Evolutionary conservation across 2,888 invertebrate species (phyloP), one percentile per base, ranked within the genome.

Genomic region (Drosophila mimetica): DNA sequence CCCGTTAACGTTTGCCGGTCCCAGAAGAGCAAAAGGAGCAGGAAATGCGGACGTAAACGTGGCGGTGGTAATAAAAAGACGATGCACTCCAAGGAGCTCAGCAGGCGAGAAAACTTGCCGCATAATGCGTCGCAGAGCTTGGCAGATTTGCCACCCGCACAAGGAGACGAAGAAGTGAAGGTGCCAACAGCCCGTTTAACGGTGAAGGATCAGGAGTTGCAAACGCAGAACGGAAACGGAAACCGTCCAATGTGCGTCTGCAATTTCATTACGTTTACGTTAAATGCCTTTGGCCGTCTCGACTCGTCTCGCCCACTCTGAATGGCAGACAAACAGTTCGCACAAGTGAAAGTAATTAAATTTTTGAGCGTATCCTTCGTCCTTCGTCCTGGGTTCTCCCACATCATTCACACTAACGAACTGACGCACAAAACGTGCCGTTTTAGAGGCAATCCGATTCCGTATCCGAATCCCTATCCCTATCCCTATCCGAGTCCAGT

Each of bases 261-360:
- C 79, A 71, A 79, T 84, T 81, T 84, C 77, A 81, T 80, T 80
- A 80, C 82, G 76, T 79, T 84, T 75, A 79, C 84, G 85, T 84
- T 84, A 81, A 81, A 81, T 81, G 80, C 80, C 80, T 71, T 84
- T 75, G 76, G 81, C 79, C 75, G 57, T 32, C 39, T 75, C 75
- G 57, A 32, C 39, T 76, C 75, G 57, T 32, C 39, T 75, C 75
- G 57, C 32, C 39, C 54, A 30, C 58, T 30, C 66, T 53, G 72
- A 55, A 60, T 70, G 74, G 28, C 78, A 82, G 79, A 74, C 81
- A 82, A 82, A 79, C 77, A 74, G 71, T 64, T 79, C 76, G 77
- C 86, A 84, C 76, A 77, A 86, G 81, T 86, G 84, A 86, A 84
- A 86, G 86, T 84, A 84, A 84, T 84, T 84, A 86, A 84, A 84